phyloP scores from a whole-genome alignment of 2,113 vertebrate species.

The Bos indicus region DNA sequence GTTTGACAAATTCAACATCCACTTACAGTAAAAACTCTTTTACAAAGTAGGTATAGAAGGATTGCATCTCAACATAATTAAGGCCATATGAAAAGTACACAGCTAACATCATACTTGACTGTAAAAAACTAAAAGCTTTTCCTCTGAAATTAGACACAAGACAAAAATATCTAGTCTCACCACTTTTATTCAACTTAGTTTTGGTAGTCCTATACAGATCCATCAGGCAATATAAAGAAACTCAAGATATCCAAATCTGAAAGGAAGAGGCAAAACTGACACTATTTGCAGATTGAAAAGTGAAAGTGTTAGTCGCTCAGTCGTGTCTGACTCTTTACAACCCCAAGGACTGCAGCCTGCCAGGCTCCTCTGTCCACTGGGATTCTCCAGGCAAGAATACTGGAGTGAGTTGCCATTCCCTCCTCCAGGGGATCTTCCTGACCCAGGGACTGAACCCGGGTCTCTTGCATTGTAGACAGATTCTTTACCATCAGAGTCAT shows the following conservation, averaged over 20 bases:
- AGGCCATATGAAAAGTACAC: background rate
- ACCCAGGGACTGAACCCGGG: too few relatives aligned
- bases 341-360: too few relatives aligned
- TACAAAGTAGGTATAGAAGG: background rate
- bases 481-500: too few relatives aligned
- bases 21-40: background rate
- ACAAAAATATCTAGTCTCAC: background rate
- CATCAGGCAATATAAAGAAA: background rate
- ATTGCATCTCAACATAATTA: background rate
- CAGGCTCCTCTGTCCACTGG: too few relatives aligned
- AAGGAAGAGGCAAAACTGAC: background rate
- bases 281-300: background rate
- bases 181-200: background rate
- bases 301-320: too few relatives aligned
- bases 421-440: too few relatives aligned
- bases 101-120: background rate
- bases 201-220: background rate
- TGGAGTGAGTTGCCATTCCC: too few relatives aligned
- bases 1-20: background rate
- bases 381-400: too few relatives aligned
- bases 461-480: too few relatives aligned
- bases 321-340: accelerated
- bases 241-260: background rate
- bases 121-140: background rate
- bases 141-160: background rate